Base-by-base conservation (phyloP, 2,797 vertebrate genomes). In the Hippoglossus hippoglossus region DNA sequence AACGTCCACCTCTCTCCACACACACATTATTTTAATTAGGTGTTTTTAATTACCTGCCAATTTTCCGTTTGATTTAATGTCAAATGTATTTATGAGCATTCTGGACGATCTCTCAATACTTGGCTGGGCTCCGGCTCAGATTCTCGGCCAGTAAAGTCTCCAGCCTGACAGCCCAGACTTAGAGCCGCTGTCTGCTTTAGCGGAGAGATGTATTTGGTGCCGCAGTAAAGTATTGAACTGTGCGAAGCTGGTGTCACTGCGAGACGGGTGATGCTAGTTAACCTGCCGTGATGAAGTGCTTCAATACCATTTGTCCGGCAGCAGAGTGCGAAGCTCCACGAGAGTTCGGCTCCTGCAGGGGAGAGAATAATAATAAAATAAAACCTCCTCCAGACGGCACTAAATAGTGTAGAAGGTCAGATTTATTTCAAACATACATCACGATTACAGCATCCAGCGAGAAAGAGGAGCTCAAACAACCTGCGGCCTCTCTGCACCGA, bases 271-370 rank as follows among this genome's bases (percentile, higher is more conserved):
- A 63, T 10, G 81, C 80, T 85, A 68, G 75, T 90, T 91, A 89
- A 90, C 81, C 80, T 75, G 81, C 77, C 63, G 22, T 85, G 85
- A 89, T 91, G 82, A 83, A 87, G 71, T 61, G 80, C 86, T 71
- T 76, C 74, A 80, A 25, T 73, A 71, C 65, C 71, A 57, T 86
- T 87, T 71, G 82, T 81, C 83, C 80, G 16, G 81, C 73, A 54
- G 80, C 69, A 50, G 54, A 58, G 58, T 60, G 68, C 25, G 69
- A 74, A 61, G 75, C 76, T 63, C 58, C 2, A 18, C 52, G n/a
- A 4, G 49, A 64, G 28, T 54, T 69, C 26, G 62, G 46, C 25
- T 28, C 18, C 54, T 10, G 28, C 52, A 39, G 44, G 16, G 19
- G 19, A n/a, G 16, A 47, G 18, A 47, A 6, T 41, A 15, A 41